These are phyloP conservation scores for Eubasilissa splendida DNA, from an alignment of 2,888 invertebrate species.

Conservation along the genomic window DNA sequence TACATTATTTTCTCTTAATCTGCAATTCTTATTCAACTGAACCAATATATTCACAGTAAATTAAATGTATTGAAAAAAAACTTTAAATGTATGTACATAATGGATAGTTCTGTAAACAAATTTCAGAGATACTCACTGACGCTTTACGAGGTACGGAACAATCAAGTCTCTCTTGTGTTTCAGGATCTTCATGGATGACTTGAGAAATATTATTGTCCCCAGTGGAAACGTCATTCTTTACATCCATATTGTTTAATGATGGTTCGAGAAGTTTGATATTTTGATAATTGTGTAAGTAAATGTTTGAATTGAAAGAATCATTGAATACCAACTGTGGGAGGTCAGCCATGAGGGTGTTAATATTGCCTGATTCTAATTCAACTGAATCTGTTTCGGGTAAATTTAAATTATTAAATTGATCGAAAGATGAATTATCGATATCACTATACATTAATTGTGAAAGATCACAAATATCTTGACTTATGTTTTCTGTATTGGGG, in stretches of 20 bases:
- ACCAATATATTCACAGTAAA: too few relatives aligned
- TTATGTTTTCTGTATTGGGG: conserved; percentile 20
- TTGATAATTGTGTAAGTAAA: not conserved
- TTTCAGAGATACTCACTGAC: not conserved
- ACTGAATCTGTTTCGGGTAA: conserved; percentile 3
- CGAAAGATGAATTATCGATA: not conserved
- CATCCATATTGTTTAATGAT: not conserved
- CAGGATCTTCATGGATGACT: not conserved
- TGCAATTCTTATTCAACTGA: too few relatives aligned
- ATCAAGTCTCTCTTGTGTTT: conserved; percentile 4
- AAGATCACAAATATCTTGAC: conserved; percentile 22
- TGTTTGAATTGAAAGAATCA: conserved; percentile 18
- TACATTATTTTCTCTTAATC: too few relatives aligned
- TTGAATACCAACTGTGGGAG: conserved; percentile 27
- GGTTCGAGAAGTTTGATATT: not conserved
- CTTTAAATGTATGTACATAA: not conserved
- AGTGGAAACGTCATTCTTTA: not conserved
- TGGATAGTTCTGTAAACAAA: not conserved
- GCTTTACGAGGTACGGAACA: not conserved
- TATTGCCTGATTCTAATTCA: not conserved
- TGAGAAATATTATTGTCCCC: not conserved
- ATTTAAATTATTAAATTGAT: conserved; percentile 6
- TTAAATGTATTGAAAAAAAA: not conserved
- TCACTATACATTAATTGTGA: not conserved
- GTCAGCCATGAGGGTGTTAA: not conserved